phyloP scores from a whole-genome alignment of 2,113 vertebrate species.

The Pogona vitticeps region DNA sequence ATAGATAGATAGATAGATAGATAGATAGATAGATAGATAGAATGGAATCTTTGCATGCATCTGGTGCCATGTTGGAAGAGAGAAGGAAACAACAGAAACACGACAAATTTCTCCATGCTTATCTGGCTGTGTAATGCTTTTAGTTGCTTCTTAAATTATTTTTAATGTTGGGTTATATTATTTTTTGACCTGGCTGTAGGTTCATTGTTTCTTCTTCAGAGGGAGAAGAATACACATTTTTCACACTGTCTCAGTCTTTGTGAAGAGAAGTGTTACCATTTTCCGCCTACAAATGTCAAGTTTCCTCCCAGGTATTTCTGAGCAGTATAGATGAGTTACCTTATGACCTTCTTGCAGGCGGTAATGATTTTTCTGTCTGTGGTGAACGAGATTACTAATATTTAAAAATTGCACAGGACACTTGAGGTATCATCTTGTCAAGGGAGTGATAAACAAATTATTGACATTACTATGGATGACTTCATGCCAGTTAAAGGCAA shows the following conservation, averaged over 20 bases:
- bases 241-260: neutral
- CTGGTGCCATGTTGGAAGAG: no score
- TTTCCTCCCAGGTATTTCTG: conserved; percentile 14
- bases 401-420: neutral
- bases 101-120: no score
- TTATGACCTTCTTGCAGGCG: conserved; percentile 7
- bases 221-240: neutral
- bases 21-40: no score
- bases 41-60: no score
- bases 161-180: no score
- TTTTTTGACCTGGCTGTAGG: no score
- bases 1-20: no score
- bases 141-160: no score
- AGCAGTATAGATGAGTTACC: conserved; percentile 4
- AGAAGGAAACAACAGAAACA: no score
- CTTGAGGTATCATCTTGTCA: neutral
- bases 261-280: neutral
- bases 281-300: conserved; percentile 20
- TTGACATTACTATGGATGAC: neutral
- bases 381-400: neutral
- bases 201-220: no score
- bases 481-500: neutral
- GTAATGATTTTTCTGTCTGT: neutral
- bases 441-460: neutral
- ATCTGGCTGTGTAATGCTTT: no score